Evolutionary conservation across 2,888 invertebrate genomes (phyloP).

Genomic region (Mesodorylaimus sp.): DNA sequence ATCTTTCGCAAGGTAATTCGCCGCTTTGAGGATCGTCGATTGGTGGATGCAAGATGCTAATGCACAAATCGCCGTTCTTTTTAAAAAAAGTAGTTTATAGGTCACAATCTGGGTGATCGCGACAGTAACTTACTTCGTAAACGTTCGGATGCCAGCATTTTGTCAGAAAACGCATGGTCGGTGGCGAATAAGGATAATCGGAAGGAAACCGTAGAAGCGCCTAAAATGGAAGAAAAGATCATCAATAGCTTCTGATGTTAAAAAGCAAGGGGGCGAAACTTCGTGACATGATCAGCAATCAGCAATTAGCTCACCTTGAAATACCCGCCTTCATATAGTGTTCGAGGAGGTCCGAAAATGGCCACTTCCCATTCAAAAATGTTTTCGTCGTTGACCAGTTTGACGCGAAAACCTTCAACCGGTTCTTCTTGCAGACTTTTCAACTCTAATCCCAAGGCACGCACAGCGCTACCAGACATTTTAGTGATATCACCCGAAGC

Average conservation of each 20-base stretch:
- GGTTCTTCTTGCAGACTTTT: conserved; percentile 91
- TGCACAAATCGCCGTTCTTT: conserved; percentile 95
- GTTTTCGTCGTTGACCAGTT: conserved; percentile 71
- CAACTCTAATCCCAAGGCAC: conserved; percentile 50
- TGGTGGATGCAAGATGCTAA: conserved; percentile 95
- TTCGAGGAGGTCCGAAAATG: conserved; percentile 97
- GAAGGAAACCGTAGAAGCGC: conserved; percentile 95
- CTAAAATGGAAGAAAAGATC: conserved; percentile 60
- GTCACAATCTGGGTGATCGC: too few relatives aligned
- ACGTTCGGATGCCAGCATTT: conserved; percentile 99
- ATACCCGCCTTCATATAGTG: conserved; percentile 53
- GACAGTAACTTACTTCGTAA: conserved; percentile 94
- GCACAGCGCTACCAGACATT: conserved; percentile 45
- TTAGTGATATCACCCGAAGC: too few relatives aligned
- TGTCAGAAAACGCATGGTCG: conserved; percentile 85
- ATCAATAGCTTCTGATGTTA: too few relatives aligned
- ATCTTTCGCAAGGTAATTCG: conserved; percentile 92
- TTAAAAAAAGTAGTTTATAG: too few relatives aligned
- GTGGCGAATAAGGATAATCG: conserved; percentile 97
- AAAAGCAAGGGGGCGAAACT: too few relatives aligned
- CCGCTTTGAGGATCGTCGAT: conserved; percentile 98
- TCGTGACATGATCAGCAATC: too few relatives aligned
- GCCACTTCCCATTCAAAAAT: conserved; percentile 99
- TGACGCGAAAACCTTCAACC: conserved; percentile 89
- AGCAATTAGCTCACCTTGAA: conserved; percentile 35